phyloP scores from a whole-genome alignment of 2,113 vertebrate genomes.

The Poecilia latipinna region DNA sequence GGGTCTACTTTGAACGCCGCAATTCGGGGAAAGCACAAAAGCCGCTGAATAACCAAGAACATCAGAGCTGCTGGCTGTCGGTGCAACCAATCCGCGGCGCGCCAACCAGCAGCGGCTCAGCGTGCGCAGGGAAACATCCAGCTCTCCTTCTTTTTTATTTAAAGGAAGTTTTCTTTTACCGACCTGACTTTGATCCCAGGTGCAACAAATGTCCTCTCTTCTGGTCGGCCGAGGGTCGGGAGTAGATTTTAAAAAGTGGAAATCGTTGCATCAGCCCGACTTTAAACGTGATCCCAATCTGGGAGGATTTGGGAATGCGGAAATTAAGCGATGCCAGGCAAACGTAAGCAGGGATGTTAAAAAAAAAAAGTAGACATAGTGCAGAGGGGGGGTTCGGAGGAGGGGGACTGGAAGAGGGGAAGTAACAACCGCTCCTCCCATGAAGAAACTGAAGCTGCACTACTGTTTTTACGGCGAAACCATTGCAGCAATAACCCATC shows the following conservation, averaged over 20 bases:
- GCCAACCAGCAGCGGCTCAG: background rate
- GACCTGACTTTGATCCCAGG: slow-evolving; percentile 82
- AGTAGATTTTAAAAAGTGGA: slow-evolving; percentile 85
- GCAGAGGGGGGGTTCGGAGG: slow-evolving; percentile 49
- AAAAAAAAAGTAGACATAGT: slow-evolving; percentile 73
- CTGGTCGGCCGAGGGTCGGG: slow-evolving; percentile 78
- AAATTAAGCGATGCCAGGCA: slow-evolving; percentile 88
- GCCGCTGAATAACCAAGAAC: background rate
- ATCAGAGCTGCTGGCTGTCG: slow-evolving; percentile 3
- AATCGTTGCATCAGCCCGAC: slow-evolving; percentile 91
- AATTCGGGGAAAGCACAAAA: slow-evolving; percentile 13
- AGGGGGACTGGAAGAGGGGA: slow-evolving; percentile 72
- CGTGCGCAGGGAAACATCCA: background rate
- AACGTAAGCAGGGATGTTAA: slow-evolving; percentile 88
- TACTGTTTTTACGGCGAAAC: slow-evolving; percentile 15
- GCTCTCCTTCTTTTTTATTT: slow-evolving; percentile 9
- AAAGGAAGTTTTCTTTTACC: slow-evolving; percentile 63
- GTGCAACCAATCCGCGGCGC: slow-evolving; percentile 36
- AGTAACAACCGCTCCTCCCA: slow-evolving; percentile 80
- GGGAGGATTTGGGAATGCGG: slow-evolving; percentile 98
- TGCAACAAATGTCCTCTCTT: slow-evolving; percentile 80
- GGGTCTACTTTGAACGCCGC: background rate
- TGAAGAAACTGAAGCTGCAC: slow-evolving; percentile 72
- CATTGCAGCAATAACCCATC: background rate
- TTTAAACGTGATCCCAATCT: slow-evolving; percentile 88